Evolutionary conservation across 2,888 invertebrate genomes (phyloP).

Genomic region (Aelia acuminata): DNA sequence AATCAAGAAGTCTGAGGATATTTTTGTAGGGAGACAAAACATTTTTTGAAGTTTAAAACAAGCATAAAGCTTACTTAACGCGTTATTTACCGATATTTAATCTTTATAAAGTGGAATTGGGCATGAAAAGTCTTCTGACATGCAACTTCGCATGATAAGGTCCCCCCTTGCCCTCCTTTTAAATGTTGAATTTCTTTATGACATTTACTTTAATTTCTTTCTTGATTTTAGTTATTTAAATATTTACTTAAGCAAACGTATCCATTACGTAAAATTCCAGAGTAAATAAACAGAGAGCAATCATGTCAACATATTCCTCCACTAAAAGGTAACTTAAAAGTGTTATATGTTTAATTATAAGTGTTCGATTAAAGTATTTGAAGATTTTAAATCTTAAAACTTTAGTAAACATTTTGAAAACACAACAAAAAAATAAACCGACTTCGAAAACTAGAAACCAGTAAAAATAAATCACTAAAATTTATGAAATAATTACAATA

Average conservation of each 20-base stretch:
- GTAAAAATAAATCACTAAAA: no score
- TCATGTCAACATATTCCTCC: no score
- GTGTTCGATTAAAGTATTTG: no score
- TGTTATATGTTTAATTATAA: no score
- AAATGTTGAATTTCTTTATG: constrained; percentile 6
- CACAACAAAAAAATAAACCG: no score
- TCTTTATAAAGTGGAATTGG: constrained; percentile 7
- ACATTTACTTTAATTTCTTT: neutral
- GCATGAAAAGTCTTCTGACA: constrained; percentile 30
- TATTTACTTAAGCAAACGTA: neutral
- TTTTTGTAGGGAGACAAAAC: neutral
- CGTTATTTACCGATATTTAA: constrained; percentile 23
- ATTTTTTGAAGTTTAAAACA: neutral
- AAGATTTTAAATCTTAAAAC: no score
- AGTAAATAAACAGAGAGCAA: no score
- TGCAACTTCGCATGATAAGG: constrained; percentile 32
- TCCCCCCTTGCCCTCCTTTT: neutral
- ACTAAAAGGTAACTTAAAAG: no score
- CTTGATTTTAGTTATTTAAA: neutral
- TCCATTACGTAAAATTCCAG: no score
- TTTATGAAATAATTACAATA: no score
- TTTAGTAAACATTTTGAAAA: no score
- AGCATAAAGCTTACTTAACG: constrained; percentile 26
- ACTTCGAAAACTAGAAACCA: no score
- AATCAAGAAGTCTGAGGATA: neutral